Percentiles rank a stretch among this genome's conserved stretches.
These are phyloP conservation scores for Quadroppia sp. DNA, from an alignment of 2,888 invertebrate species.

Conservation along the genomic window DNA sequence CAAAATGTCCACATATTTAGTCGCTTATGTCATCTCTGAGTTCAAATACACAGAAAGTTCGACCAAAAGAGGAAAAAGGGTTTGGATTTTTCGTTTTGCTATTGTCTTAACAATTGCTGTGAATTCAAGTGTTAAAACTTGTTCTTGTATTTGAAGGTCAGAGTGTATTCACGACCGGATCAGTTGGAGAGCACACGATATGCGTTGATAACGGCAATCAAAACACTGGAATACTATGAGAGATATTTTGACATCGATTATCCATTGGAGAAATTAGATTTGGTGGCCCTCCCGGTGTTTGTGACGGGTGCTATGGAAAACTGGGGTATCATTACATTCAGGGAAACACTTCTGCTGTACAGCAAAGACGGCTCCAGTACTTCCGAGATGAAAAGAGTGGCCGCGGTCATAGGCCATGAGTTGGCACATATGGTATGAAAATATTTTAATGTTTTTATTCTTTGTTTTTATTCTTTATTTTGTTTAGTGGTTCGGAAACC, in stretches of 20 bases:
- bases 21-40: slow-evolving; percentile 38
- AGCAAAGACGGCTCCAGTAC: slow-evolving; percentile 16
- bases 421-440: slow-evolving; percentile 59
- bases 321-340: slow-evolving; percentile 65
- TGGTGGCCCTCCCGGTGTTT: slow-evolving; percentile 61
- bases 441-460: neutral
- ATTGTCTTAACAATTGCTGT: too few relatives aligned
- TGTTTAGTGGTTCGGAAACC: slow-evolving; percentile 53
- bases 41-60: slow-evolving; percentile 36
- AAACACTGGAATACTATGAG: slow-evolving; percentile 60
- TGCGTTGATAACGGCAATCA: slow-evolving; percentile 60
- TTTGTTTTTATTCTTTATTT: neutral
- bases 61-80: slow-evolving; percentile 30
- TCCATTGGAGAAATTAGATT: slow-evolving; percentile 56
- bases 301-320: slow-evolving; percentile 74
- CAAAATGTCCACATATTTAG: slow-evolving; percentile 43
- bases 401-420: slow-evolving; percentile 71
- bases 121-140: too few relatives aligned
- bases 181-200: slow-evolving; percentile 69
- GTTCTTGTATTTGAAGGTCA: too few relatives aligned
- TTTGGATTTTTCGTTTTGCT: too few relatives aligned
- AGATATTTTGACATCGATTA: slow-evolving; percentile 51
- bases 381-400: slow-evolving; percentile 65
- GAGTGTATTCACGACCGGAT: slow-evolving; percentile 55
- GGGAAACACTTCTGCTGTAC: slow-evolving; percentile 58